Evolutionary conservation across 2,797 vertebrate genomes (phyloP).

Genomic region (Xenentodon cancila): DNA sequence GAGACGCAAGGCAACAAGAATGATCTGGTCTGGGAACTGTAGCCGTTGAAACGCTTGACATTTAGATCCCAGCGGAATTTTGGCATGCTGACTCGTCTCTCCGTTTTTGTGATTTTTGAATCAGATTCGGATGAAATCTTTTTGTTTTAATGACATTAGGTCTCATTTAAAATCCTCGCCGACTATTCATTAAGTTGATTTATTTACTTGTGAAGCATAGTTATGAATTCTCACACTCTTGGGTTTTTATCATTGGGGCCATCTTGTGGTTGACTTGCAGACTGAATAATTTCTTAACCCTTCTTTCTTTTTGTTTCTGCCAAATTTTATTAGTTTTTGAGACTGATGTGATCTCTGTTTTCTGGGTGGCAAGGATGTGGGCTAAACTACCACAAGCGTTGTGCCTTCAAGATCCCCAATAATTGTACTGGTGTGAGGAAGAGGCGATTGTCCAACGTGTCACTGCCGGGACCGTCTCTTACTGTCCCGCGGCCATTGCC

Average conservation of each 20-base stretch:
- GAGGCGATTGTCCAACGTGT: slow-evolving; percentile 93
- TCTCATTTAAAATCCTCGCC: slow-evolving; percentile 14
- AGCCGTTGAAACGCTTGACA: slow-evolving; percentile 46
- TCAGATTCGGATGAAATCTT: slow-evolving; percentile 26
- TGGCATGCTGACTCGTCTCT: slow-evolving; percentile 15
- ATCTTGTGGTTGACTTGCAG: slow-evolving; percentile 26
- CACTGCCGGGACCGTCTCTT: slow-evolving; percentile 90
- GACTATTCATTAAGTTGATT: slow-evolving; percentile 25
- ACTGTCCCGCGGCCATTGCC: slow-evolving; percentile 88
- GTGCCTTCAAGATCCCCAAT: slow-evolving; percentile 98
- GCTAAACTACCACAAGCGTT: slow-evolving; percentile 97
- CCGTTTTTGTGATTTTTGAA: slow-evolving; percentile 28
- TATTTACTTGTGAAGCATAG: slow-evolving; percentile 18
- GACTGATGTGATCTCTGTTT: slow-evolving; percentile 37
- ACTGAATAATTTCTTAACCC: slow-evolving; percentile 5
- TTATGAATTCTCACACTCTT: slow-evolving; percentile 12
- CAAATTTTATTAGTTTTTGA: slow-evolving; percentile 3
- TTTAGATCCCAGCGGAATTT: slow-evolving; percentile 48
- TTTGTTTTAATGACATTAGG: slow-evolving; percentile 24
- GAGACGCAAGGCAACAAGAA: slow-evolving; percentile 23
- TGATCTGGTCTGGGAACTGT: slow-evolving; percentile 25
- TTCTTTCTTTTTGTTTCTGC: background rate
- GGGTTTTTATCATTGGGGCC: slow-evolving; percentile 16
- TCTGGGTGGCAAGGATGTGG: slow-evolving; percentile 87
- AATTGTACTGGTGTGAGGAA: slow-evolving; percentile 96